Conservation (phyloP, 2,797 vertebrate species). For the Crenuchus spilurus region DNA sequence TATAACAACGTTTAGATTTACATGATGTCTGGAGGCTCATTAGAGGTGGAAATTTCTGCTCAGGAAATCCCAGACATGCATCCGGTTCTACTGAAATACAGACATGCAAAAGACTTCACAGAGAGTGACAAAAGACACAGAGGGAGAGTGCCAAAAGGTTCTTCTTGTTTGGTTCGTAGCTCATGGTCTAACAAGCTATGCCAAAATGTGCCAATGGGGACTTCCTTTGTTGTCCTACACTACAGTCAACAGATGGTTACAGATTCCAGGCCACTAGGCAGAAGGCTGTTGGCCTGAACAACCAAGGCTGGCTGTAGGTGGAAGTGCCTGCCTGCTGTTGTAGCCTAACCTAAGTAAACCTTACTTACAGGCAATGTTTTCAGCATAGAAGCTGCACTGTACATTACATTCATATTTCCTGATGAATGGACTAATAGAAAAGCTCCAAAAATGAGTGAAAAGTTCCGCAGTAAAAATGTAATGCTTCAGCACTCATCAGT, state of each 20-base stretch:
- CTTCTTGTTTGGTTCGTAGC: not conserved
- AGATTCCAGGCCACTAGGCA: not conserved
- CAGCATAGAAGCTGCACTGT: too few species aligned
- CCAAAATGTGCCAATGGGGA: not conserved
- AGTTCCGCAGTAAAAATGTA: too few species aligned
- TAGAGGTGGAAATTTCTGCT: slow-evolving; percentile 35
- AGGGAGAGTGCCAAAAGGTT: slow-evolving; percentile 1
- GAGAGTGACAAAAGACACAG: not conserved
- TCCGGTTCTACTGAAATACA: not conserved
- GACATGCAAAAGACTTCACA: not conserved
- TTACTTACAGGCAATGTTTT: too few species aligned
- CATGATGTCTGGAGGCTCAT: slow-evolving; percentile 39
- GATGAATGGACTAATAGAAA: too few species aligned
- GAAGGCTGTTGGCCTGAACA: not conserved
- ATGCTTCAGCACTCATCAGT: too few species aligned
- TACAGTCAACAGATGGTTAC: not conserved
- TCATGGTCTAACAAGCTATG: not conserved
- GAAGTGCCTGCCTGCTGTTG: not conserved
- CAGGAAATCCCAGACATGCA: too few species aligned
- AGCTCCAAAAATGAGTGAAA: too few species aligned
- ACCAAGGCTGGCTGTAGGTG: not conserved
- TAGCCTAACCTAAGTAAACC: not conserved
- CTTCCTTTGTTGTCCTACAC: not conserved
- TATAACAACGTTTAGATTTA: slow-evolving; percentile 41
- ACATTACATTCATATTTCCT: too few species aligned